Conservation (phyloP, 2,113 vertebrate species). For the Hypanus sabinus region DNA sequence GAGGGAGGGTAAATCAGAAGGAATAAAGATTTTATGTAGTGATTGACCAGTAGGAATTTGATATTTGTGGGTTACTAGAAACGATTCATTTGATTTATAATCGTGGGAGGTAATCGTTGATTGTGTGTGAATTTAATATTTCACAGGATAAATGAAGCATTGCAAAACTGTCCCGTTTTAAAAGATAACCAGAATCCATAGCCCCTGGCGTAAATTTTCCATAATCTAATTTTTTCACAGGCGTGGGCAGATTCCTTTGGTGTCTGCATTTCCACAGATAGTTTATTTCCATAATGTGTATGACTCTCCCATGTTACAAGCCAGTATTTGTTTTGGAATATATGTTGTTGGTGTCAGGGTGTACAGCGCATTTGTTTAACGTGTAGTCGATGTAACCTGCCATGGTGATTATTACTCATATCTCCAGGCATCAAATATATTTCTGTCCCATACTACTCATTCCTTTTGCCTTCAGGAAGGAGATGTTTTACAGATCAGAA, state of each 20-base stretch:
- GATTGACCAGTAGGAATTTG: background rate
- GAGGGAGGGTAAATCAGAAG: background rate
- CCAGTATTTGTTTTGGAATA: background rate
- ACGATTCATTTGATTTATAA: background rate
- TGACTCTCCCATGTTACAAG: background rate
- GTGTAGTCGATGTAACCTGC: background rate
- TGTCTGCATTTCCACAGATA: background rate
- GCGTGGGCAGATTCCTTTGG: conserved; percentile 13
- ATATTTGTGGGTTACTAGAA: background rate
- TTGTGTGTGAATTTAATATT: background rate
- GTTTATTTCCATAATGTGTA: conserved; percentile 4
- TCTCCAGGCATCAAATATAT: background rate
- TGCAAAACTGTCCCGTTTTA: background rate
- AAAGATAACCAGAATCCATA: conserved; percentile 19
- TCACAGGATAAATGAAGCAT: background rate
- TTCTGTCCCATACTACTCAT: background rate
- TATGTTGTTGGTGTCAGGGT: background rate
- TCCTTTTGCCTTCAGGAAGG: background rate
- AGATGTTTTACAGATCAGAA: background rate
- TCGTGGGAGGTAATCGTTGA: background rate
- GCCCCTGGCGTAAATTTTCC: background rate
- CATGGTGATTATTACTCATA: background rate
- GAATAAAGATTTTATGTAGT: background rate
- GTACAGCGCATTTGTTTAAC: background rate
- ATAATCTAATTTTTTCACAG: background rate